These are phyloP conservation scores for Aphidoletes aphidimyza DNA, from an alignment of 2,888 invertebrate genomes.

Conservation along the genomic window DNA sequence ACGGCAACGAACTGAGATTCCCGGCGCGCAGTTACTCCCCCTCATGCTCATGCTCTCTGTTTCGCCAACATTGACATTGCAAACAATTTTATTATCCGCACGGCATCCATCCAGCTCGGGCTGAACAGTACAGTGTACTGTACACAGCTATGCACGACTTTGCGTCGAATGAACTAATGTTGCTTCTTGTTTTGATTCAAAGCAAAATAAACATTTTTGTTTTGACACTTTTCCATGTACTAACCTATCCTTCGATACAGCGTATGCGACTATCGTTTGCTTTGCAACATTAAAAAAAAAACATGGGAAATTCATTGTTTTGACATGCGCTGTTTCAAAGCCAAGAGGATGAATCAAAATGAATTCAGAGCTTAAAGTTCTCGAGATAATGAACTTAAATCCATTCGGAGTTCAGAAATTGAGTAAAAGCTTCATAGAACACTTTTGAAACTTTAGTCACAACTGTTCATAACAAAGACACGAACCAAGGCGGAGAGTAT, in stretches of 20 bases:
- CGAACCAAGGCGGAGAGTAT: too few species aligned
- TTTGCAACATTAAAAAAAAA: neutral
- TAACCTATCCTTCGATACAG: neutral
- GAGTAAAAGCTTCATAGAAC: too few species aligned
- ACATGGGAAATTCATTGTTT: neutral
- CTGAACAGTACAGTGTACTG: too few species aligned
- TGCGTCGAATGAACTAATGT: neutral
- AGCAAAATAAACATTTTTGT: neutral
- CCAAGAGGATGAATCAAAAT: neutral
- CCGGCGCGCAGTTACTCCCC: too few species aligned
- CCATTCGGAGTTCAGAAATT: too few species aligned
- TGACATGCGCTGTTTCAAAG: neutral
- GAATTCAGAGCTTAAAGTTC: too few species aligned
- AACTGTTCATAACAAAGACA: too few species aligned
- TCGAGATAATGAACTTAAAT: too few species aligned
- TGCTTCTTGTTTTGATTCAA: conserved; percentile 4
- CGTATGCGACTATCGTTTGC: neutral
- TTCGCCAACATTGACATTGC: conserved; percentile 40
- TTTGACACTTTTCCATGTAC: neutral
- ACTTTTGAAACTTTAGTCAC: too few species aligned
- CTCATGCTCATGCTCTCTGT: too few species aligned
- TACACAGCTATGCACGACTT: too few species aligned
- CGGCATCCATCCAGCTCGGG: neutral
- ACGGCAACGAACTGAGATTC: neutral
- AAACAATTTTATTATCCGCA: neutral